These are phyloP conservation scores for Lochmaea capreae DNA, from an alignment of 2,888 invertebrate genomes.

Conservation along the genomic window DNA sequence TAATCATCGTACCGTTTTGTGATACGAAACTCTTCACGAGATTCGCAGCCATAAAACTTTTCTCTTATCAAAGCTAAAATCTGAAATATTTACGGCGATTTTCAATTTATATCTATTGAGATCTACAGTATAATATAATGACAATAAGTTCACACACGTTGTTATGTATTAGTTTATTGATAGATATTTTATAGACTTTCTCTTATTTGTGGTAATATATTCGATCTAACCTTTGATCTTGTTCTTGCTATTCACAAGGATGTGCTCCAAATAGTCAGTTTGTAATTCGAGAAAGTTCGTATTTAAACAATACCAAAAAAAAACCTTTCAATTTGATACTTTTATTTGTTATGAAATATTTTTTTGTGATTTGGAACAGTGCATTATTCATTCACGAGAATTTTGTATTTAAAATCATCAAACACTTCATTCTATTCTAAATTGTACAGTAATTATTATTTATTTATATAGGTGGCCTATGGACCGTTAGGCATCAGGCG, in stretches of 20 bases:
- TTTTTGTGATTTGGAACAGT: no score
- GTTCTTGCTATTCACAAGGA: not conserved
- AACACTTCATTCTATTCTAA: no score
- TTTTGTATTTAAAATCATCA: no score
- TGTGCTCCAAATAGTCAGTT: slow-evolving; percentile 1
- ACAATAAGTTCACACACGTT: slow-evolving; percentile 33
- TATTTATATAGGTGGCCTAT: no score
- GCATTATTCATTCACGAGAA: no score
- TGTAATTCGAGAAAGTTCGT: not conserved
- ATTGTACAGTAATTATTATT: no score
- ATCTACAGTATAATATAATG: slow-evolving; percentile 31
- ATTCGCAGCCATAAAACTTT: slow-evolving; percentile 41
- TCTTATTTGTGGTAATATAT: slow-evolving; percentile 8
- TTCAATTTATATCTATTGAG: slow-evolving; percentile 28
- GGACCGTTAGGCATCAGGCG: no score
- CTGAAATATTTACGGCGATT: slow-evolving; percentile 40
- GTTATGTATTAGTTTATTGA: slow-evolving; percentile 7
- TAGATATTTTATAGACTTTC: slow-evolving; percentile 17
- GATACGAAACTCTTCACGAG: slow-evolving; percentile 40
- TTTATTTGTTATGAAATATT: not conserved
- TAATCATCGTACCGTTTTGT: slow-evolving; percentile 35
- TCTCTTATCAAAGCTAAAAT: slow-evolving; percentile 31
- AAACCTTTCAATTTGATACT: not conserved
- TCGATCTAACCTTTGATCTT: slow-evolving; percentile 10
- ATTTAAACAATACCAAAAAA: not conserved